Base-by-base conservation (phyloP, 2,113 vertebrate species). In the Channa argus region DNA sequence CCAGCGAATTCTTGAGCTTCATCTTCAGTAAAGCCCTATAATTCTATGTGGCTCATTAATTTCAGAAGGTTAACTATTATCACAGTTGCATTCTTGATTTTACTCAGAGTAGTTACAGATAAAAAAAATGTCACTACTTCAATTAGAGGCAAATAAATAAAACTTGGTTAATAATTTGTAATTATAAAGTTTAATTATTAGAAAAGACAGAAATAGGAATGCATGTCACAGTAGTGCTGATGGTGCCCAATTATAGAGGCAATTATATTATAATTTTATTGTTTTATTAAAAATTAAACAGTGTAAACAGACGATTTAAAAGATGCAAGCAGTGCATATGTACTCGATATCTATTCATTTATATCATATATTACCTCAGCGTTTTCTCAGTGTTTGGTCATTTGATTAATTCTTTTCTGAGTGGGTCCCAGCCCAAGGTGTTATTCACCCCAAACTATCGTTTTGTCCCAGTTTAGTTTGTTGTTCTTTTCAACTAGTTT, bases 61-160 rank as follows among this genome's bases (percentile, higher is more conserved):
- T 74, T 55, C 39, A 55, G 45, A 36, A 62, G 73, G 77, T 79
- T 67, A 63, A 51, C 66, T 36, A 44, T 15, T 6, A 12, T 8
- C n/a, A 11, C 8, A 33, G 6, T 39, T 46, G 12, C 54, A 24
- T 53, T 66, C 41, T 53, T 39, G 41, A 39, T 54, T 15, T 45
- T 14, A 34, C 46, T 41, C 64, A 2, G 51, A 47, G 12, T 15
- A n/a, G n/a, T 6, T 62, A 38, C n/a, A 64, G 51, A 44, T 6
- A 60, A 24, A 66, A 47, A 1, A 53, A 61, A 66, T 38, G 2
- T 24, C 24, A 24, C 24, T 24, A 24, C 24, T 24, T 24, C 24
- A 24, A 24, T 24, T 24, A 24, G 6, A 64, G 59, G 15, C 68
- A 24, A 24, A 24, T 24, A 24, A 24, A 24, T 38, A 70, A 62